A percentile compares a stretch with the other conserved stretches of the same genome.
phyloP scores from a whole-genome alignment of 2,888 invertebrate species.

The Apodemia zela region DNA sequence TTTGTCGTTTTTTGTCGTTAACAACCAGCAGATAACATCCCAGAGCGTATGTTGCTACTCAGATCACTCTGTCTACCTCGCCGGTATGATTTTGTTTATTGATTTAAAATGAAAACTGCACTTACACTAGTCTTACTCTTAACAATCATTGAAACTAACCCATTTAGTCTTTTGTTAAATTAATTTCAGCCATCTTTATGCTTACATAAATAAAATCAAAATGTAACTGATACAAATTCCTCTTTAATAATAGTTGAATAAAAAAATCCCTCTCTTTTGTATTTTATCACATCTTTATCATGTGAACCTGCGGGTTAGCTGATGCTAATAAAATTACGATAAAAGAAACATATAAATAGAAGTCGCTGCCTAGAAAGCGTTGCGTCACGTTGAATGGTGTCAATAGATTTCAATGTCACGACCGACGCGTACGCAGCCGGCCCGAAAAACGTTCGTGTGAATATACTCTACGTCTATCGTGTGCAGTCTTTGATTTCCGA shows the following conservation, averaged over 20 bases:
- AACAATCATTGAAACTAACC: too few relatives aligned
- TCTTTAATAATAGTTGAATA: not conserved
- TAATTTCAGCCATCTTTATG: too few relatives aligned
- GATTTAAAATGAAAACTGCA: too few relatives aligned
- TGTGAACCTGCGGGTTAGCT: not conserved
- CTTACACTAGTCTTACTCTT: too few relatives aligned
- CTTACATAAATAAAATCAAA: not conserved
- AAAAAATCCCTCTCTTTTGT: not conserved
- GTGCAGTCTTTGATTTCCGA: slow-evolving; percentile 12
- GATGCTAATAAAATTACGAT: not conserved
- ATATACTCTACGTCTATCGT: not conserved
- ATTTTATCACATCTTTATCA: not conserved
- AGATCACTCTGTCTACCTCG: too few relatives aligned
- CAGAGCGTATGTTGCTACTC: too few relatives aligned
- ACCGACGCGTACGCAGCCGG: not conserved
- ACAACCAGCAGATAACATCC: too few relatives aligned
- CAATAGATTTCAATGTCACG: not conserved
- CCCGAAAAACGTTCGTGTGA: not conserved
- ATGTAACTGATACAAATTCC: not conserved
- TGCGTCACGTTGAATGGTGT: not conserved
- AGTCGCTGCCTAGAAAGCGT: not conserved
- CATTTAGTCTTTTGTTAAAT: too few relatives aligned
- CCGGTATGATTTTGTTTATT: too few relatives aligned
- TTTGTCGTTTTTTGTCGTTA: too few relatives aligned
- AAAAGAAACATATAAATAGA: slow-evolving; percentile 1